Percentiles rank a stretch among this genome's conserved stretches.
These are phyloP conservation scores for Tychaedon coryphoeus DNA, from an alignment of 2,113 vertebrate genomes.

Conservation along the genomic window DNA sequence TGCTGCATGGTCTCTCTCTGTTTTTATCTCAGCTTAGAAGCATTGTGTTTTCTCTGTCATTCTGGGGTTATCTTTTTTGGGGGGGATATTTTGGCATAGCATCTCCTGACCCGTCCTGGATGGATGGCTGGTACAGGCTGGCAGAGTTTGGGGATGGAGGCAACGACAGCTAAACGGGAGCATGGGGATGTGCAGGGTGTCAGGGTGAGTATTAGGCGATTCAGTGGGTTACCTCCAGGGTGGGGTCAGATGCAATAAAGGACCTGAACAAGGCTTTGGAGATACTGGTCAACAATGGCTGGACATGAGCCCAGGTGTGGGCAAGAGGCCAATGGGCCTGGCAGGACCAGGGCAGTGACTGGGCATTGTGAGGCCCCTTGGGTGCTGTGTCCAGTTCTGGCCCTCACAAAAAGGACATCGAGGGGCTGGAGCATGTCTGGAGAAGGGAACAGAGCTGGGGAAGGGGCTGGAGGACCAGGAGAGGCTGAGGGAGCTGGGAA, in stretches of 20 bases:
- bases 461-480: background rate
- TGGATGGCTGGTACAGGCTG: background rate
- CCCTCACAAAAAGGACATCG: background rate
- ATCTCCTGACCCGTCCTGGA: background rate
- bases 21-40: background rate
- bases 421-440: accelerated
- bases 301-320: background rate
- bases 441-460: accelerated
- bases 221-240: background rate
- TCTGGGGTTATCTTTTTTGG: background rate
- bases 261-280: background rate
- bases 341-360: background rate
- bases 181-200: background rate
- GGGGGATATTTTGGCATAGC: background rate
- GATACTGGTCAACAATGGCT: background rate
- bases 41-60: background rate
- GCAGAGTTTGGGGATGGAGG: background rate
- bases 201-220: accelerated
- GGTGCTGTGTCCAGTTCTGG: background rate
- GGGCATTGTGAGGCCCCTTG: background rate
- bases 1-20: background rate
- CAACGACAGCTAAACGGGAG: accelerated
- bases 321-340: background rate
- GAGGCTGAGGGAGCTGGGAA: background rate
- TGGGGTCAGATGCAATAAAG: background rate